Conservation (phyloP, 2,797 vertebrate genomes). For the Sparidentex hasta region DNA sequence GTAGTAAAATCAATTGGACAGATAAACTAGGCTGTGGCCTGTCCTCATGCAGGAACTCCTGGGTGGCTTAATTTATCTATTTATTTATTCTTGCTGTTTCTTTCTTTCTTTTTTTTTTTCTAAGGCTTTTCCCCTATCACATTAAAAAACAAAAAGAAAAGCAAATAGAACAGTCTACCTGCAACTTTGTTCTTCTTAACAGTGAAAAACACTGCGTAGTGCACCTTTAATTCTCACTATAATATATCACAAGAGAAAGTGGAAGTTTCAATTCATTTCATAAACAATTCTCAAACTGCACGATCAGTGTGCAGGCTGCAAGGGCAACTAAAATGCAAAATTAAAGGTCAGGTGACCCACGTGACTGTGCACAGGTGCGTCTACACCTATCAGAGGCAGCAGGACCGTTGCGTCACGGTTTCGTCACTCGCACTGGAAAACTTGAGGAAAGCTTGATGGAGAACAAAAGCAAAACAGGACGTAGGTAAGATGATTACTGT, state of each 20-base stretch:
- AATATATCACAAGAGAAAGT: neutral
- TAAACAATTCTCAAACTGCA: neutral
- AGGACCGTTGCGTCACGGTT: neutral
- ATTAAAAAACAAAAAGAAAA: no score
- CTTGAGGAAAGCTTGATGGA: neutral
- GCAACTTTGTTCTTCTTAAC: neutral
- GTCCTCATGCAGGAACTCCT: neutral
- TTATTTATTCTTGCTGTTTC: no score
- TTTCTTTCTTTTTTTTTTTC: no score
- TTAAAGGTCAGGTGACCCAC: constrained; percentile 11
- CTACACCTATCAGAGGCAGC: neutral
- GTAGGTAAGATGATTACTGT: neutral
- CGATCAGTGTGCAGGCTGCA: neutral
- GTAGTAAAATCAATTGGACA: neutral
- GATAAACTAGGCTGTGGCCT: neutral
- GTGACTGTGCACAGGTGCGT: neutral
- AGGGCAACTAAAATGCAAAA: no score
- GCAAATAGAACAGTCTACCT: no score
- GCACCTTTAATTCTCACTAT: neutral
- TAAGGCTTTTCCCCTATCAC: no score
- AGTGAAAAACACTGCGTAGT: neutral
- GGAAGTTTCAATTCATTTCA: neutral
- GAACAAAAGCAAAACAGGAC: neutral
- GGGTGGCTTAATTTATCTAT: no score
- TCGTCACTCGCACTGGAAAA: neutral